Percentiles rank a stretch among this genome's conserved stretches.
phyloP scores from a whole-genome alignment of 2,797 vertebrate species.

The Channa striata region DNA sequence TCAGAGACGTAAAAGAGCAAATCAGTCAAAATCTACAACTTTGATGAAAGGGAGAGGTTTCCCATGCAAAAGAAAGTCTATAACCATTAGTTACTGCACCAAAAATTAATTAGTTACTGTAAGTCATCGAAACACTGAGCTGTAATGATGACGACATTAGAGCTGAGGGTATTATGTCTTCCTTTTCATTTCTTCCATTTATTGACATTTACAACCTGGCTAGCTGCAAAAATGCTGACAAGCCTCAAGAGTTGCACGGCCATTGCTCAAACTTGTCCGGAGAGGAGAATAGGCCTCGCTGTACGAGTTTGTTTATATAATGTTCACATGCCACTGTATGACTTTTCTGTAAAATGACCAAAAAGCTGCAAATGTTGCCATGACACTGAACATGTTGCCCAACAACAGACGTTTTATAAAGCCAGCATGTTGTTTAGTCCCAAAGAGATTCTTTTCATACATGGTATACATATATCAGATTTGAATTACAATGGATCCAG shows the following conservation, averaged over 20 bases:
- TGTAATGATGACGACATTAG: not conserved
- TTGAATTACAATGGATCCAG: slow-evolving; percentile 41
- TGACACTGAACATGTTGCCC: not conserved
- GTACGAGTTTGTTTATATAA: slow-evolving; percentile 21
- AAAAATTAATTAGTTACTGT: not conserved
- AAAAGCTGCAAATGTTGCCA: slow-evolving; percentile 29
- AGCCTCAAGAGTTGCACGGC: not conserved
- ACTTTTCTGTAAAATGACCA: slow-evolving; percentile 43
- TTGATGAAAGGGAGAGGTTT: not conserved
- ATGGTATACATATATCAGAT: slow-evolving; percentile 36
- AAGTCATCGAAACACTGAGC: not conserved
- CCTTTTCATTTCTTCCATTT: not conserved
- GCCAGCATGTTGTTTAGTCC: slow-evolving; percentile 11
- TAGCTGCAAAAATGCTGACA: not conserved
- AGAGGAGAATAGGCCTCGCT: not conserved
- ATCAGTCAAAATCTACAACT: not conserved
- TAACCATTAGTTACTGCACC: not conserved
- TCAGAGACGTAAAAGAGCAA: slow-evolving; percentile 6
- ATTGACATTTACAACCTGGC: not conserved
- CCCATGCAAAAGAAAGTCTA: not conserved
- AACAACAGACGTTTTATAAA: slow-evolving; percentile 15
- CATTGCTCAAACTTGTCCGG: not conserved
- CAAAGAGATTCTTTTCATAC: slow-evolving; percentile 45
- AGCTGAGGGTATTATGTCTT: not conserved
- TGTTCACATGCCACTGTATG: slow-evolving; percentile 29